A percentile compares a stretch with the other conserved stretches of the same genome.
phyloP scores from a whole-genome alignment of 2,888 invertebrate genomes.

The Leptinotarsa juncta region DNA sequence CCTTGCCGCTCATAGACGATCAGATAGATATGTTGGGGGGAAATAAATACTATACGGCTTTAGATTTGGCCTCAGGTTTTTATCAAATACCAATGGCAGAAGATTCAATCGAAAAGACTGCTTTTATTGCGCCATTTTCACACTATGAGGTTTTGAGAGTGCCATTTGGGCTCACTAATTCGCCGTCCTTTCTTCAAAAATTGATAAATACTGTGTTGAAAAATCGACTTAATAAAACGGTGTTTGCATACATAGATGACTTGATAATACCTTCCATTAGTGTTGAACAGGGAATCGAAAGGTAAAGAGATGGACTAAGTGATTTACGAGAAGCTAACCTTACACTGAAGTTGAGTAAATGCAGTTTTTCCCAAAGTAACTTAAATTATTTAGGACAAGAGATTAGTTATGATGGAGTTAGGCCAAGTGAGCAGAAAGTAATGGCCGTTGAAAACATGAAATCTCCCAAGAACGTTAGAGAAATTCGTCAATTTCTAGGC shows the following conservation, averaged over 20 bases:
- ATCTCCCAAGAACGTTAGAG: constrained; percentile 36
- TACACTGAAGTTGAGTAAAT: constrained; percentile 44
- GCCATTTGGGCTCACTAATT: constrained; percentile 34
- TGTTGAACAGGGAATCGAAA: constrained; percentile 37
- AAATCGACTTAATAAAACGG: constrained; percentile 30
- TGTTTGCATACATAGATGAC: constrained; percentile 42
- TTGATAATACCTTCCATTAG: constrained; percentile 37
- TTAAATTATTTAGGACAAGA: constrained; percentile 44
- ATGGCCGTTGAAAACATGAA: constrained; percentile 38
- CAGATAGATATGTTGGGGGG: too few species aligned
- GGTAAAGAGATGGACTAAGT: constrained; percentile 1
- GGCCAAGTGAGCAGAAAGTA: constrained; percentile 41
- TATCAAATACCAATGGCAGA: constrained; percentile 13
- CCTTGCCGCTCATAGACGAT: too few species aligned
- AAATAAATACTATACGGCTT: neutral
- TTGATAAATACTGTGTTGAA: constrained; percentile 50
- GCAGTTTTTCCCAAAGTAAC: constrained; percentile 39
- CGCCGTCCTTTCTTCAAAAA: constrained; percentile 54
- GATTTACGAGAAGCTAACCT: constrained; percentile 23
- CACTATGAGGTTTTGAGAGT: constrained; percentile 50
- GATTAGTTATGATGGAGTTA: constrained; percentile 43
- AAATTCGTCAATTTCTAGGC: constrained; percentile 47
- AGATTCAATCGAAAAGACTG: constrained; percentile 53
- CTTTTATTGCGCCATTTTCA: constrained; percentile 39
- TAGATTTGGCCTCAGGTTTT: neutral